These are phyloP conservation scores for Rhizomys pruinosus DNA, from an alignment of 2,113 vertebrate species.

Conservation along the genomic window DNA sequence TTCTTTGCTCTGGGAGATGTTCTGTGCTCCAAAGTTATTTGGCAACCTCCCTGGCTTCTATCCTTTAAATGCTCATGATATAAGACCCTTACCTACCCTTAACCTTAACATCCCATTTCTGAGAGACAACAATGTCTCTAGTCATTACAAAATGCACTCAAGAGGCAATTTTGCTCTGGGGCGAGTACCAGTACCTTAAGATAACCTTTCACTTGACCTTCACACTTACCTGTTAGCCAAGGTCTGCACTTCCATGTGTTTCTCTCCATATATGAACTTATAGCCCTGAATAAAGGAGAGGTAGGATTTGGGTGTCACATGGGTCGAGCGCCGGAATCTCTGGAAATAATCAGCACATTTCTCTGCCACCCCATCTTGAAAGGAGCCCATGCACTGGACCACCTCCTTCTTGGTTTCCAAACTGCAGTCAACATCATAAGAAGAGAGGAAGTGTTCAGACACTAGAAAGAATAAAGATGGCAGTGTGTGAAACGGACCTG, in stretches of 20 bases:
- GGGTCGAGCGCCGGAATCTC: constrained; percentile 93
- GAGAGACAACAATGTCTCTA: neutral
- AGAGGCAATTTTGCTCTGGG: neutral
- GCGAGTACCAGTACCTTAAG: neutral
- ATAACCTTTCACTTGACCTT: neutral
- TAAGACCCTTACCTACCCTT: neutral
- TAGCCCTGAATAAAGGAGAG: constrained; percentile 97
- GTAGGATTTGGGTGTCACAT: constrained; percentile 97
- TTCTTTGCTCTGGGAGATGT: accelerated
- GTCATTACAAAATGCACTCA: neutral
- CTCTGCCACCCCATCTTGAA: constrained; percentile 96
- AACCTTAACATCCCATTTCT: neutral
- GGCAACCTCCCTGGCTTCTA: neutral
- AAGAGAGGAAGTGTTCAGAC: constrained; percentile 95
- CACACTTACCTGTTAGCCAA: constrained; percentile 91
- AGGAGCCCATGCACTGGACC: constrained; percentile 97
- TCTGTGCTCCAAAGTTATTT: too few relatives aligned
- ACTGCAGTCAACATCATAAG: constrained; percentile 92
- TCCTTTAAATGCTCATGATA: neutral
- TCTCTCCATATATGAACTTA: constrained; percentile 94
- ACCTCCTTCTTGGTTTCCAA: constrained; percentile 90
- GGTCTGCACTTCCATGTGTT: constrained; percentile 91
- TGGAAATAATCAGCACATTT: constrained; percentile 97
- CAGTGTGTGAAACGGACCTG: neutral
- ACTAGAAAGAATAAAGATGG: constrained; percentile 85